Base-by-base conservation (phyloP, 2,888 invertebrate species). In the Euplexia lucipara region DNA sequence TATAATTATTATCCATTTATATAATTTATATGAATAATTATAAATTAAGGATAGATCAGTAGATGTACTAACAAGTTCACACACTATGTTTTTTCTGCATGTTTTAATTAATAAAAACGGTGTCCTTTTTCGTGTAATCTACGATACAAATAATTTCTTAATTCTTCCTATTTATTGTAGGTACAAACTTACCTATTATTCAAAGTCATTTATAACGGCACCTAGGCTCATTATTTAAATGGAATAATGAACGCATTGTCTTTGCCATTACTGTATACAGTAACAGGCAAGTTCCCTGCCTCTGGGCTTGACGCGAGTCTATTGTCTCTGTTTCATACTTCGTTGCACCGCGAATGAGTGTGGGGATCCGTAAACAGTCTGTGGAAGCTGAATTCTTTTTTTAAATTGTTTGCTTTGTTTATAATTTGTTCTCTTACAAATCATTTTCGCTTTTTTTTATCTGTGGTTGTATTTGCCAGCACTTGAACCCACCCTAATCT, bases 191-290 rank as follows among this genome's bases (percentile, higher is more conserved):
- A 44, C 8, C 3, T 16, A 47, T 30, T 12, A 35, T 44, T 5
- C 30, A 51, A 75, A 70, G 75, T 67, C 76, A 67, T 79, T 75
- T 72, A 69, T 62, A 60, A 71, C 52, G 58, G 56, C 76, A 74
- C 59, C n/a, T 67, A 74, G 75, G 85, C 83, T 84, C 86, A 84
- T 86, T 84, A 85, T 78, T 81, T 81, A 81, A 86, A 83, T 84
- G 79, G 80, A 82, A 86, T 84, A 86, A 86, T 82, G 86, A 79
- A 76, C 44, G 81, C 75, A 84, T 86, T 86, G 86, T 85, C 66
- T 70, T 54, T 75, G 70, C 78, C 67, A 66, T 63, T 57, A 52
- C 66, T 77, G 82, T 79, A 76, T 82, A 81, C 81, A 83, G 81
- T 70, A 81, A 81, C 75, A 68, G 69, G 67, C 75, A 70, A 77